Conservation (phyloP, 1,140 invertebrate genomes). For the Helicoverpa armigera region DNA sequence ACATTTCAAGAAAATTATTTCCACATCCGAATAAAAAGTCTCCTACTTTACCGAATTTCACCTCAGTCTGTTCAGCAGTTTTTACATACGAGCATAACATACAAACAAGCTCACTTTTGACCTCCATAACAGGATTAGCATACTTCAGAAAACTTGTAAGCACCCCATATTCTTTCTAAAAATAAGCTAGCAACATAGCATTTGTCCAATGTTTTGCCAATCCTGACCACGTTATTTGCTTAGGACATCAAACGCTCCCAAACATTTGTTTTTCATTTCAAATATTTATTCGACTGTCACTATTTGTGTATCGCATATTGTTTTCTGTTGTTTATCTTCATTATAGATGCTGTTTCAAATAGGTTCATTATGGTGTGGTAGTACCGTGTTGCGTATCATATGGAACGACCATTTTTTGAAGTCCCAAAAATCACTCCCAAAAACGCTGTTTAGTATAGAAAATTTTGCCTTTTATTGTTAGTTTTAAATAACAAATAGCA, state of each 20-base stretch:
- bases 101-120: too few species aligned
- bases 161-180: neutral
- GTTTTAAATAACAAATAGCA: too few species aligned
- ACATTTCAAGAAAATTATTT: too few species aligned
- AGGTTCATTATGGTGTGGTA: neutral
- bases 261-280: constrained; percentile 61
- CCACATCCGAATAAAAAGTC: too few species aligned
- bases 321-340: constrained; percentile 45
- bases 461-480: too few species aligned
- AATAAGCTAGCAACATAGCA: constrained; percentile 17
- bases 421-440: too few species aligned
- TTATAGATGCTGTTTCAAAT: constrained; percentile 43
- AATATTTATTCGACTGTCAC: constrained; percentile 57
- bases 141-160: neutral
- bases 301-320: constrained; percentile 44
- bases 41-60: too few species aligned
- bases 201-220: constrained; percentile 31
- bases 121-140: too few species aligned
- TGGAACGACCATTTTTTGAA: neutral
- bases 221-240: constrained; percentile 55
- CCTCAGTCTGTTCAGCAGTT: too few species aligned
- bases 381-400: neutral
- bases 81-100: too few species aligned
- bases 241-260: constrained; percentile 60
- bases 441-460: too few species aligned